Conservation (phyloP, 2,888 invertebrate genomes). For the Caenorhabditis sp. region DNA sequence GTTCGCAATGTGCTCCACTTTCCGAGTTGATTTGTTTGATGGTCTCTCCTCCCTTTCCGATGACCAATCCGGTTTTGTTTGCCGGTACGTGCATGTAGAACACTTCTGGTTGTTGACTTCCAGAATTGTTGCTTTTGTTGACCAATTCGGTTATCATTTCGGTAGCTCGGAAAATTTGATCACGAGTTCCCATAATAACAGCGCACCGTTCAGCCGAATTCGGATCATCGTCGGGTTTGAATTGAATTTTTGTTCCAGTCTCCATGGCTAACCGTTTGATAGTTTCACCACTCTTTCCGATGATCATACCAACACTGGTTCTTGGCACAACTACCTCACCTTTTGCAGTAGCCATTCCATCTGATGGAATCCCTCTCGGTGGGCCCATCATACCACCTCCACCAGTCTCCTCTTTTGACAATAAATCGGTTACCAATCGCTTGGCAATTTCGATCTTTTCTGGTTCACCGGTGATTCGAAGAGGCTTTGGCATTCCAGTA, state of each 20-base stretch:
- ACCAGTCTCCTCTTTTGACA: constrained; percentile 7
- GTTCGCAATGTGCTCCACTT: constrained; percentile 94
- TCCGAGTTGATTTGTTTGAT: constrained; percentile 79
- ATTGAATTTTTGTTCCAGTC: constrained; percentile 91
- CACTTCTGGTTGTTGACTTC: constrained; percentile 30
- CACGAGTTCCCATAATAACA: constrained; percentile 82
- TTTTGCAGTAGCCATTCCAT: constrained; percentile 8
- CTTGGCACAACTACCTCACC: constrained; percentile 82
- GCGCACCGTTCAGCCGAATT: constrained; percentile 89
- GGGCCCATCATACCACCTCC: neutral
- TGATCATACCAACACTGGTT: constrained; percentile 91
- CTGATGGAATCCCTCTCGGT: neutral
- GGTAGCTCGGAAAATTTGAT: constrained; percentile 75
- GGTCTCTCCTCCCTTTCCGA: constrained; percentile 95
- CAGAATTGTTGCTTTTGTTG: constrained; percentile 26
- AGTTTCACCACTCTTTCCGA: constrained; percentile 96
- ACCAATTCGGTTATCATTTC: constrained; percentile 65
- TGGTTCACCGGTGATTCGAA: constrained; percentile 92
- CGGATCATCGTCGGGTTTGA: constrained; percentile 81
- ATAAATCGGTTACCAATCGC: constrained; percentile 17
- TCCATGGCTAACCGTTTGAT: constrained; percentile 95
- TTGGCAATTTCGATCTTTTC: constrained; percentile 71
- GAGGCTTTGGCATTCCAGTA: constrained; percentile 85
- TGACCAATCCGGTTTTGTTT: constrained; percentile 93
- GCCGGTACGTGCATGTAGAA: constrained; percentile 79